Evolutionary conservation across 2,113 vertebrate genomes (phyloP).

Genomic region (Antennarius striatus): DNA sequence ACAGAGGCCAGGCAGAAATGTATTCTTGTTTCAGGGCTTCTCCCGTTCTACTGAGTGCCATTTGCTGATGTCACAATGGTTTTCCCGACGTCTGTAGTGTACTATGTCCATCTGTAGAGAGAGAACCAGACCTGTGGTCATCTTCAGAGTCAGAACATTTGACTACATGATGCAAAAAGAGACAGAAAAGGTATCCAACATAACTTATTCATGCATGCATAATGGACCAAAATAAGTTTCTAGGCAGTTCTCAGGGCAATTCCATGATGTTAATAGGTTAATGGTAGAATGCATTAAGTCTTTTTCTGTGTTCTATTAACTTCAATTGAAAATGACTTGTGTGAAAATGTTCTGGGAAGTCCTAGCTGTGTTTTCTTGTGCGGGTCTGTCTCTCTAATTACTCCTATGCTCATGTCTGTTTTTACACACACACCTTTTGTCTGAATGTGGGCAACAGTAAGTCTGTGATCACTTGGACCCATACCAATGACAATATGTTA

Average conservation of each 20-base stretch:
- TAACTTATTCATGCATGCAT: conserved; percentile 50
- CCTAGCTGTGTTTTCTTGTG: conserved; percentile 65
- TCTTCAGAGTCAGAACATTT: conserved; percentile 48
- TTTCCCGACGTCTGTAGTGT: conserved; percentile 64
- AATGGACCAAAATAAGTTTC: conserved; percentile 39
- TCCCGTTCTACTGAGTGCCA: conserved; percentile 45
- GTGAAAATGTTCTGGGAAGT: conserved; percentile 65
- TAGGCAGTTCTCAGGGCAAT: conserved; percentile 30
- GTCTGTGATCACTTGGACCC: conserved; percentile 71
- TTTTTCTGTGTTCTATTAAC: conserved; percentile 60
- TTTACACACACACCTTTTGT: conserved; percentile 61
- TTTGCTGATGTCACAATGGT: conserved; percentile 68
- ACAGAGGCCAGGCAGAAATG: conserved; percentile 67
- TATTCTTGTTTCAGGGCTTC: conserved; percentile 50
- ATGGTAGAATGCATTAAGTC: conserved; percentile 49
- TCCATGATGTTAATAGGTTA: conserved; percentile 53
- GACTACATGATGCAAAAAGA: conserved; percentile 36
- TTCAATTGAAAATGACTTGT: conserved; percentile 62
- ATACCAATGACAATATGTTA: conserved; percentile 68
- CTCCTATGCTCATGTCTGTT: conserved; percentile 49
- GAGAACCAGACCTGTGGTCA: conserved; percentile 46
- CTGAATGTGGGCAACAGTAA: conserved; percentile 44
- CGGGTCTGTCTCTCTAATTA: conserved; percentile 71
- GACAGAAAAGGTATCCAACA: conserved; percentile 33
- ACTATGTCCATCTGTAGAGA: conserved; percentile 34